Conservation (phyloP, 2,113 vertebrate species). For the Rattus norvegicus region DNA sequence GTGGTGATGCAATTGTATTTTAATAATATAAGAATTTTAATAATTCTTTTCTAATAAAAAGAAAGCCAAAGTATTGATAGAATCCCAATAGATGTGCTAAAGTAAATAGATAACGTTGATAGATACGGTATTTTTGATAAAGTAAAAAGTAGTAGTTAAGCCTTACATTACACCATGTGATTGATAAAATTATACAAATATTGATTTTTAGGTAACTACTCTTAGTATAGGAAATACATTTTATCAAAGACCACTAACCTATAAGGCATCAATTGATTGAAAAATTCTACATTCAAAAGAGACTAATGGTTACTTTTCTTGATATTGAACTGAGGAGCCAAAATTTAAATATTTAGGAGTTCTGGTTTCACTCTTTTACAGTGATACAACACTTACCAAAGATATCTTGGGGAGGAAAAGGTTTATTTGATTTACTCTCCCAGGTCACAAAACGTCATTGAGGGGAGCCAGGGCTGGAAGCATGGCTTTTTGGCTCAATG, state of each 20-base stretch:
- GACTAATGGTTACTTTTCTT: background rate
- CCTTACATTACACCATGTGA: background rate
- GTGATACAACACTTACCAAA: background rate
- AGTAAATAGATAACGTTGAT: background rate
- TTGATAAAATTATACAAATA: conserved; percentile 33
- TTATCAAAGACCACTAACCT: conserved; percentile 26
- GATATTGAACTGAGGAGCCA: background rate
- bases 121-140: conserved; percentile 14
- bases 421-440: background rate
- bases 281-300: background rate
- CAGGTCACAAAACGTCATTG: background rate
- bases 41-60: background rate
- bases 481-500: background rate
- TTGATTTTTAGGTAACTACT: conserved; percentile 25
- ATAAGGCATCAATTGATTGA: background rate
- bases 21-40: background rate
- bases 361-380: background rate
- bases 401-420: background rate
- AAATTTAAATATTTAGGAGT: background rate
- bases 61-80: background rate
- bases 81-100: background rate
- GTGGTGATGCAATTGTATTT: background rate
- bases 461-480: background rate
- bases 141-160: conserved; percentile 15
- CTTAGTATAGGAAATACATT: background rate